Base-by-base conservation (phyloP, 2,113 vertebrate genomes). In the Rissa tridactyla region DNA sequence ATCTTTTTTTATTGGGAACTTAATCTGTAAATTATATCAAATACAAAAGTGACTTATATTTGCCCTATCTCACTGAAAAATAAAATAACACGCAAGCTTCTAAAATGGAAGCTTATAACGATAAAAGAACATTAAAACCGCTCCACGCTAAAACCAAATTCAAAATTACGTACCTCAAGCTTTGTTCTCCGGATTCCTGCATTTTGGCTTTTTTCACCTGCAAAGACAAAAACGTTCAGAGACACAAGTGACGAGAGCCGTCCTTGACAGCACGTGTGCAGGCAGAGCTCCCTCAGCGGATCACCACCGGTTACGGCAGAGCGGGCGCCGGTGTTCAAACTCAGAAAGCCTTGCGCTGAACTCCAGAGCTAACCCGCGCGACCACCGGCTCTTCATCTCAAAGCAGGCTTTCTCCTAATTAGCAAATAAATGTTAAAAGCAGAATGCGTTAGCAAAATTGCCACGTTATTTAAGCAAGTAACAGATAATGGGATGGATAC, bases 141-240 rank as follows among this genome's bases (percentile, higher is more conserved):
- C 7, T 57, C 11, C 40, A 92, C 36, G 52, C 61, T 64, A 88
- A 95, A 91, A 94, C 62, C 2, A 78, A 93, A 94, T 44, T 61
- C 25, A 57, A 68, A 47, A 90, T 79, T 38, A 95, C 75, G 3
- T 90, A 98, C 98, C 98, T 98, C 97, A 98, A 94, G 79, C 92
- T 94, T 96, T 98, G 98, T 40, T 98, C 98, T 94, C 97, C 97
- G 13, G 98, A 95, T 83, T 98, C 98, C 85, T 98, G 98, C 98
- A 98, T 98, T 97, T 98, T 98, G 92, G 98, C 98, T 96, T 98
- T 98, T 95, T 98, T 98, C 60, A 98, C 97, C 98, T 98, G 96
- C 29, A 88, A 97, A 97, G 80, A 96, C 42, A 97, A 90, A 95
- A 77, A 44, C 2, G 6, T 25, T 96, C 34, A 92, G 88, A 92